Evolutionary conservation across 2,797 vertebrate genomes (phyloP), one percentile per base, ranked within the genome.

Genomic region (Gambelia wislizenii): DNA sequence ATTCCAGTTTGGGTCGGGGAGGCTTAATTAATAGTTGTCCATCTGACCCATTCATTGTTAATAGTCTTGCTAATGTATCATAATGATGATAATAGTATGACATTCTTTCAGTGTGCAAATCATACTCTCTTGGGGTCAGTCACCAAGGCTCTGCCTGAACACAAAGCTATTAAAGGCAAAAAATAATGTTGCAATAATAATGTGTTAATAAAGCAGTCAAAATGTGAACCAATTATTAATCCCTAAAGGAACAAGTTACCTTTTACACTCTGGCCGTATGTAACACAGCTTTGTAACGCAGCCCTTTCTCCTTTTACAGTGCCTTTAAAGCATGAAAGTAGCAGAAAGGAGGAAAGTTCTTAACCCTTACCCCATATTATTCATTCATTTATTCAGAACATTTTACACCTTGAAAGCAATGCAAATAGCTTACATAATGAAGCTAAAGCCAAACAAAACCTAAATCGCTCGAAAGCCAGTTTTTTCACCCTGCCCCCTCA

Each of bases 61-160:
- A 67, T 33, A 67, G 64, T 67, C 64, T 27, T 67, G 10, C 33
- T 67, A 67, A 33, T 67, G 64, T 30, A 67, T 67, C 14, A 67
- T 67, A 67, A 67, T 67, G 10, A 1, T 67, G 9, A 67, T 83
- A 77, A 67, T 67, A 67, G 47, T 67, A 36, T 88, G 6, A 22
- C 56, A 69, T 76, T 82, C 25, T 83, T 77, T 88, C 18, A 88
- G 33, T 10, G 42, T 52, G n/a, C 47, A 67, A 83, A 52, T 44
- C 86, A 87, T 2, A 56, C 69, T 82, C 22, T 2, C 42, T 75
- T 18, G 67, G n/a, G 33, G 56, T 86, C 61, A 42, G 33, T n/a
- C 54, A 47, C 7, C 27, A 86, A 64, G 42, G 42, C 12, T 22
- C 2, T 61, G 27, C 42, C 39, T 85, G 39, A 42, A 84, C 25